Base-by-base conservation (phyloP, 2,113 vertebrate genomes). In the Acrocephalus arundinaceus region DNA sequence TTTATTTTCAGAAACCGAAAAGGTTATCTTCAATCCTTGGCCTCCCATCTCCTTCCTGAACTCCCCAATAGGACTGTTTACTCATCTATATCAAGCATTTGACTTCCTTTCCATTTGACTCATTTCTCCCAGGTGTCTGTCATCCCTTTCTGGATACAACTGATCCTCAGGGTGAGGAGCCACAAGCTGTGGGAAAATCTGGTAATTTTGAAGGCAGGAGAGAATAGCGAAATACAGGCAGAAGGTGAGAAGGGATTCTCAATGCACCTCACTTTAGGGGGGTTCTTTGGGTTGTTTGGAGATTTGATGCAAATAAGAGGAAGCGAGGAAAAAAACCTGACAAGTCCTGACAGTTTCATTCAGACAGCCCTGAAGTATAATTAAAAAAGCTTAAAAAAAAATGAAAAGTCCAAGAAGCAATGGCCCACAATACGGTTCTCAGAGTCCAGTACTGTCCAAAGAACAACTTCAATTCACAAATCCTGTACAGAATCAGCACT, bases 31-130 rank as follows among this genome's bases (percentile, higher is more conserved):
- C n/a, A 77, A 48, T 48, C 52, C 7, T 41, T 80, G 33, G 63
- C 48, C 39, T 77, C 90, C 35, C 16, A 25, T 51, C 8, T 91
- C 68, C 51, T 77, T 73, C 46, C 79, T 90, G 48, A 66, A 63
- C 16, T 58, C 17, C 30, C 39, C 48, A 13, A 12, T 5, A 79
- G 46, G 54, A 54, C 17, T 31, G 22, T 75, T 94, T 88, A 84
- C 72, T 88, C 72, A 90, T 93, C 35, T 72, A 24, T 68, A 57
- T 59, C 2, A 5, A 86, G 15, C 48, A 75, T 62, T 95, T 89
- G 43, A 89, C 37, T 78, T 89, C 39, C 19, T 92, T 96, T 90
- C 80, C 91, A 79, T 83, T 87, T 80, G 90, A 94, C 51, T 96
- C 63, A 88, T 66, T 73, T 33, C 28, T 94, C 30, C 48, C 57